Evolutionary conservation across 2,797 vertebrate genomes (phyloP).

Genomic region (Rallus crepitans): DNA sequence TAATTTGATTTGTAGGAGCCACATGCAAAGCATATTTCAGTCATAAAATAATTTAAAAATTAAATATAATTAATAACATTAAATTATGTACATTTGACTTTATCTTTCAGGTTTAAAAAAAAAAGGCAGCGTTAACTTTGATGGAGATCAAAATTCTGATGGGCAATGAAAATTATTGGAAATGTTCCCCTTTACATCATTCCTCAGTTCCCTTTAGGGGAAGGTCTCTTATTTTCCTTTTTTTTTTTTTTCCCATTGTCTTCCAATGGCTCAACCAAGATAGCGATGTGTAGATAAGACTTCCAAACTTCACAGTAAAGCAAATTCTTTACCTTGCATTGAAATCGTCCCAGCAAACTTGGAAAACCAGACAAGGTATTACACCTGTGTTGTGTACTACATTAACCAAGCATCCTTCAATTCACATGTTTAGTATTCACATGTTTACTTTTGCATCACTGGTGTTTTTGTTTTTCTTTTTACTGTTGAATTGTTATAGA

Average conservation of each 20-base stretch:
- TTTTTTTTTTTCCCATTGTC: not conserved
- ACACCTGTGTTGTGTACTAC: not conserved
- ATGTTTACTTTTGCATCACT: not conserved
- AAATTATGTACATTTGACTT: not conserved
- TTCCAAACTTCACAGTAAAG: not conserved
- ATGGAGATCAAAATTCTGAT: not conserved
- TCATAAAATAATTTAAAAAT: not conserved
- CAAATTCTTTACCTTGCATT: not conserved
- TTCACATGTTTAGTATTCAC: not conserved
- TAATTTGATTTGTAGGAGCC: not conserved
- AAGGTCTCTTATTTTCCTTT: not conserved
- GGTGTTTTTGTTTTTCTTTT: not conserved
- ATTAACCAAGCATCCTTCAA: not conserved
- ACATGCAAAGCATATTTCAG: not conserved
- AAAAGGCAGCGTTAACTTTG: not conserved
- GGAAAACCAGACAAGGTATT: slow-evolving; percentile 23
- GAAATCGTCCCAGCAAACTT: slow-evolving; percentile 10
- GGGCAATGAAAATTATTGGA: not conserved
- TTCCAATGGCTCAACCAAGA: not conserved
- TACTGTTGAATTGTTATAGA: not conserved
- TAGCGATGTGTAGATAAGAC: not conserved
- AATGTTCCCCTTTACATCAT: not conserved
- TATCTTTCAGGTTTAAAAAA: not conserved
- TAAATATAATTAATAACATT: not conserved
- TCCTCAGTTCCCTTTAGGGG: not conserved